Base-by-base conservation (phyloP, 2,888 invertebrate species). In the Capitulum mitella region DNA sequence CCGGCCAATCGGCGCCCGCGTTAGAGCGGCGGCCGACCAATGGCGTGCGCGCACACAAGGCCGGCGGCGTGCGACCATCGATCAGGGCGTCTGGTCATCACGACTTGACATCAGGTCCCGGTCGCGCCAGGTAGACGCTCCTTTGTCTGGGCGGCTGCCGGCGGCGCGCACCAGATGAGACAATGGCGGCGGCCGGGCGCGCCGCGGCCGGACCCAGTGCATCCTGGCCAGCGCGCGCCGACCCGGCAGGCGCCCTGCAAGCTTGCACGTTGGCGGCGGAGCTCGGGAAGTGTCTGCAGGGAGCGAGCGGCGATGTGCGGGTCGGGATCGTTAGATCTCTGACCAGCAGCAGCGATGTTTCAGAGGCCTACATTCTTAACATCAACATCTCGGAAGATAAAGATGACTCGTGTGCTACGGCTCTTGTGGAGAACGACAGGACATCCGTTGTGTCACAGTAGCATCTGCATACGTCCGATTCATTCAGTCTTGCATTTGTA, bases 41-140 rank as follows among this genome's bases (percentile, higher is more conserved):
- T 70, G 70, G 70, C 34, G 34, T 32, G 37, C 70, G 70, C 34
- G 37, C 37, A 70, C 37, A 70, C 70, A 70, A 26, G 22, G 70
- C 32, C 37, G 70, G 22, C 37, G 70, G 6, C 70, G 37, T 1
- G 19, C 34, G 22, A 16, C 70, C 70, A 70, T 70, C 70, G 70
- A 70, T 70, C 70, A 70, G 70, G 6, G 19, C 19, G 37, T 5
- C 70, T 16, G 70, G 70, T 70, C 37, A 70, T 70, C 70, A 70
- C 70, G 70, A 70, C 70, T 70, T 70, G 70, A 70, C 70, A 70
- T 37, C 37, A 29, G 70, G 70, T 70, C 70, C 70, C 37, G 70
- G 70, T 22, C 70, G 34, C 70, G 70, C 37, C 70, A 58, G 58
- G 70, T 32, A 70, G 70, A 29, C 37, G 70, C 70, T 32, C 70